Base-by-base conservation (phyloP, 2,888 invertebrate species). In the Octodonta nipae region DNA sequence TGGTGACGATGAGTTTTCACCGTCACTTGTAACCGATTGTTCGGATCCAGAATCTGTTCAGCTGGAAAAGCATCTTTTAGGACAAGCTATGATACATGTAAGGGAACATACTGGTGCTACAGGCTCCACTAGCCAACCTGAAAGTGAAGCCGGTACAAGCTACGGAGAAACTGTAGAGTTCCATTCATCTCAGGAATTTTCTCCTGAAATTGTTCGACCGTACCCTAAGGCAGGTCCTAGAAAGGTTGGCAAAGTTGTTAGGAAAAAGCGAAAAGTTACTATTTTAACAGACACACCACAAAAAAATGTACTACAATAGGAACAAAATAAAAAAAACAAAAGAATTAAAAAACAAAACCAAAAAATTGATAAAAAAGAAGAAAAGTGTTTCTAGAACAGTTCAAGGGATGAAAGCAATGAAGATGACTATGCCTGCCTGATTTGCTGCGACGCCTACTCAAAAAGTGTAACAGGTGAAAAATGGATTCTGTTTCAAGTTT, bases 1-100 rank as follows among this genome's bases (percentile, higher is more conserved):
- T 31, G 13, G 26, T 31, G 10, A 29, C 5, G 26, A 31, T 31
- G 31, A 28, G 13, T 28, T 22, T 27, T 31, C 6, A 26, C 26
- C 26, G 10, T 26, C 10, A 7, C 10, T 7, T 7, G 10, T 28
- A 10, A 28, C 28, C 28, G 28, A 28, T 10, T 13, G 14, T 13
- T 13, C 28, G 13, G 13, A 28, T 28, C 28, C 28, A 28, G 28
- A 28, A 28, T 5, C 14, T 28, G 28, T 28, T n/a, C 7, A 20
- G 26, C 17, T 20, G 20, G 20, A 20, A n/a, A 20, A 20, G n/a
- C 7, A 20, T 20, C 20, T 6, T 20, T n/a, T 20, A 20, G 20
- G n/a, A n/a, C 20, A 20, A 20, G 20, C 20, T 20, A 20, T 20
- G n/a, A 20, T 20, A n/a, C n/a, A 6, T n/a, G n/a, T 7, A 20